Evolutionary conservation across 2,113 vertebrate genomes (phyloP).

Genomic region (Ceratotherium simum): DNA sequence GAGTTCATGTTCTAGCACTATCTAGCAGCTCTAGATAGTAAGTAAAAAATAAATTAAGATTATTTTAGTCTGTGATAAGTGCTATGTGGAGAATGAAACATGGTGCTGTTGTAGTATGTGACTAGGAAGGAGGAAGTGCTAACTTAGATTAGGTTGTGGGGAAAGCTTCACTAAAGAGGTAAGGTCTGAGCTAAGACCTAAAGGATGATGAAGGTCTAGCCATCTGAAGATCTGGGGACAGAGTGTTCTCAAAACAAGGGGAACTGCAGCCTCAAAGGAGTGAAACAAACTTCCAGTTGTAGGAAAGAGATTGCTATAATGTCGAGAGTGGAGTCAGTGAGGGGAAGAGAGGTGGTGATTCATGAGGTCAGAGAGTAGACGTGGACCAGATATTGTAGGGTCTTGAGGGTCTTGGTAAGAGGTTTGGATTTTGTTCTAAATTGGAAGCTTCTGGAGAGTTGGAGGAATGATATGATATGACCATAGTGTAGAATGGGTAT

Average conservation of each 20-base stretch:
- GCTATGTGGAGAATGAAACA: not conserved
- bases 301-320: not conserved
- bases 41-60: not conserved
- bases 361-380: not conserved
- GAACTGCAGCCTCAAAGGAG: not conserved
- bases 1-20: not conserved
- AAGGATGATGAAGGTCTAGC: not conserved
- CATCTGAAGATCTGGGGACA: not conserved
- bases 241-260: conserved; percentile 8
- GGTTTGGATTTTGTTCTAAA: not conserved
- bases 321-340: not conserved
- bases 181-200: not conserved
- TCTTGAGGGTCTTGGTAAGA: not conserved
- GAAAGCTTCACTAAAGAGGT: not conserved
- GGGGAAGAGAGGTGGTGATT: not conserved
- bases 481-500: not conserved
- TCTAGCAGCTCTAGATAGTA: not conserved
- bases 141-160: not conserved
- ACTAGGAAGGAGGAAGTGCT: not conserved
- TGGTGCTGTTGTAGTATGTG: not conserved
- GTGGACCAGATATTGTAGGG: too few species aligned
- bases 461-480: not conserved
- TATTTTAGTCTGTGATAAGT: not conserved
- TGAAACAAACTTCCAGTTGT: not conserved
- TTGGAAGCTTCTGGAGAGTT: not conserved